phyloP scores from a whole-genome alignment of 2,888 invertebrate species.

The Ernsta delagoae region DNA sequence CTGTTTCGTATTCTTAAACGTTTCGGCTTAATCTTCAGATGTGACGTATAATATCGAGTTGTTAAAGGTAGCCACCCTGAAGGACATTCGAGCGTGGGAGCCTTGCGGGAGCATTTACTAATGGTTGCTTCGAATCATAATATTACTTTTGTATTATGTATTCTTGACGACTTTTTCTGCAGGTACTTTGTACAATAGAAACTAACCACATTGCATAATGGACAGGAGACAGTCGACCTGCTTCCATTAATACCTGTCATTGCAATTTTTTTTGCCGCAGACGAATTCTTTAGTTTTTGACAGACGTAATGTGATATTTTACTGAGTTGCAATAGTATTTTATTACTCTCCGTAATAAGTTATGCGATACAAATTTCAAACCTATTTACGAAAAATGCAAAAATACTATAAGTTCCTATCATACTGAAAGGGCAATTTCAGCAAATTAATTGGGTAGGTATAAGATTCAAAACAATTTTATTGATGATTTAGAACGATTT shows the following conservation, averaged over 20 bases:
- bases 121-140: conserved; percentile 71
- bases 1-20: conserved; percentile 7
- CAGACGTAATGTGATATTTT: conserved; percentile 26
- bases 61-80: conserved; percentile 56
- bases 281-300: conserved; percentile 44
- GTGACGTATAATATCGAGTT: conserved; percentile 44
- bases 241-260: conserved; percentile 51
- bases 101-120: conserved; percentile 71
- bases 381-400: neutral
- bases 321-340: conserved; percentile 24
- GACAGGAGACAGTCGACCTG: conserved; percentile 47
- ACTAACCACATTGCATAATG: conserved; percentile 64
- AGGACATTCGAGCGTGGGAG: conserved; percentile 74
- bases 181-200: conserved; percentile 50
- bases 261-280: conserved; percentile 58
- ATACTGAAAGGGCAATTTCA: too few species aligned
- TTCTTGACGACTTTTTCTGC: conserved; percentile 68
- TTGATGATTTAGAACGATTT: too few species aligned
- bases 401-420: neutral
- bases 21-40: conserved; percentile 19
- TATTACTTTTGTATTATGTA: conserved; percentile 73
- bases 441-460: too few species aligned
- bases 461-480: too few species aligned
- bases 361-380: conserved; percentile 1
- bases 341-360: neutral